Conservation (phyloP, 2,888 invertebrate genomes). For the Camptogramma bilineatum region DNA sequence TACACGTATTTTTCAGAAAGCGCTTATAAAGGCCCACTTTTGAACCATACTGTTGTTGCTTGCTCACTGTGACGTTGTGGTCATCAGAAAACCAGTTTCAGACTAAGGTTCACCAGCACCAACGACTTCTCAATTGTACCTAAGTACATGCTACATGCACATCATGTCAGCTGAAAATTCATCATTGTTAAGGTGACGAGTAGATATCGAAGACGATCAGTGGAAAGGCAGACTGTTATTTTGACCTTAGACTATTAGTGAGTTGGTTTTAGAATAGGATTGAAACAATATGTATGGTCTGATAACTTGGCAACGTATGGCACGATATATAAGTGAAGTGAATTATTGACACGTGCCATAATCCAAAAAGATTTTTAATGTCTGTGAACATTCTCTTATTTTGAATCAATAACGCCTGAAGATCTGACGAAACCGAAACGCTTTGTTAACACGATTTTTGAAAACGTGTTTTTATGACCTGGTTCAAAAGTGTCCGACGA, state of each 20-base stretch:
- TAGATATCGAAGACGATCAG: background rate
- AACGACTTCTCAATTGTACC: background rate
- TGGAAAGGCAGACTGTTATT: background rate
- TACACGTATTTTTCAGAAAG: constrained; percentile 8
- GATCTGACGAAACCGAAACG: too few relatives aligned
- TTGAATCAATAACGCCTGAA: too few relatives aligned
- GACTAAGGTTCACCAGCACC: constrained; percentile 20
- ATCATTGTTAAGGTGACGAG: background rate
- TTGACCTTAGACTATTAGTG: background rate
- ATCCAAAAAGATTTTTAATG: too few relatives aligned
- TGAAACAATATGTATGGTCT: background rate
- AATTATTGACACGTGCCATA: too few relatives aligned
- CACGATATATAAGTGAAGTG: too few relatives aligned
- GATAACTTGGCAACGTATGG: too few relatives aligned
- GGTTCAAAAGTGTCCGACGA: constrained; percentile 30
- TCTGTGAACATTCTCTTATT: too few relatives aligned
- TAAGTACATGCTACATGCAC: background rate
- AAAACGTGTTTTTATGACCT: background rate
- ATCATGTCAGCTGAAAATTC: background rate
- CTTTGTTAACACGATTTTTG: background rate
- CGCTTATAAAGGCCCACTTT: constrained; percentile 13
- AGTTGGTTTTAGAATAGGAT: background rate
- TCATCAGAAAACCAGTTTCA: background rate
- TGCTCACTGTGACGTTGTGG: background rate
- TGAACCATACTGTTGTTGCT: constrained; percentile 12